Conservation (phyloP, 2,113 vertebrate genomes). For the Ammodytes marinus region DNA sequence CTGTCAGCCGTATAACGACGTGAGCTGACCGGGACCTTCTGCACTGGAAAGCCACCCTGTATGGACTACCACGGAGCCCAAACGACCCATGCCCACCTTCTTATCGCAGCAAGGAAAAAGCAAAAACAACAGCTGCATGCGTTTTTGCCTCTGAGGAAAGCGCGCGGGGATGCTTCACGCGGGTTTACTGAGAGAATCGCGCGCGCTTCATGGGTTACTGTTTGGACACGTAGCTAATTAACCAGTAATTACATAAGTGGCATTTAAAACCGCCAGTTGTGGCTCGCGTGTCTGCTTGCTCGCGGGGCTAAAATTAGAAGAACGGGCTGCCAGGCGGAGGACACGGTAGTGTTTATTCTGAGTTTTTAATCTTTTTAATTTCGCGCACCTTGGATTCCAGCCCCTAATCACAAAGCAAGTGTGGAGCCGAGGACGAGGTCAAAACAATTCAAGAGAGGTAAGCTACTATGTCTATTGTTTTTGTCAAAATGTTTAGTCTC, state of each 20-base stretch:
- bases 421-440: conserved; percentile 76
- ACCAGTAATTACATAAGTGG: conserved; percentile 60
- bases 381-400: conserved; percentile 62
- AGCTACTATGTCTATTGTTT: neutral
- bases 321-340: conserved; percentile 36
- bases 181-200: conserved; percentile 34
- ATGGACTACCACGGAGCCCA: conserved; percentile 48
- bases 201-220: conserved; percentile 49
- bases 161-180: conserved; percentile 55
- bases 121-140: conserved; percentile 28
- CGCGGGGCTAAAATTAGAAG: conserved; percentile 43
- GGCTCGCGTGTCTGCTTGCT: conserved; percentile 22
- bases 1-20: conserved; percentile 51
- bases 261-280: conserved; percentile 32
- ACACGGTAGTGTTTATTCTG: conserved; percentile 37
- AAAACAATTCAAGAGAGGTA: conserved; percentile 55
- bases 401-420: conserved; percentile 51
- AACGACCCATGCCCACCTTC: neutral
- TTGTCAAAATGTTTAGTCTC: neutral
- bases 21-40: conserved; percentile 39
- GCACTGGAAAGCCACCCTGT: conserved; percentile 38
- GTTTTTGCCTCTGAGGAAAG: neutral
- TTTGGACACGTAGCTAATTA: conserved; percentile 67
- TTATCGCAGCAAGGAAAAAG: neutral
- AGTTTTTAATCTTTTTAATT: conserved; percentile 23